These are phyloP conservation scores for Ictidomys tridecemlineatus DNA, from an alignment of 2,113 vertebrate genomes.

Conservation along the genomic window DNA sequence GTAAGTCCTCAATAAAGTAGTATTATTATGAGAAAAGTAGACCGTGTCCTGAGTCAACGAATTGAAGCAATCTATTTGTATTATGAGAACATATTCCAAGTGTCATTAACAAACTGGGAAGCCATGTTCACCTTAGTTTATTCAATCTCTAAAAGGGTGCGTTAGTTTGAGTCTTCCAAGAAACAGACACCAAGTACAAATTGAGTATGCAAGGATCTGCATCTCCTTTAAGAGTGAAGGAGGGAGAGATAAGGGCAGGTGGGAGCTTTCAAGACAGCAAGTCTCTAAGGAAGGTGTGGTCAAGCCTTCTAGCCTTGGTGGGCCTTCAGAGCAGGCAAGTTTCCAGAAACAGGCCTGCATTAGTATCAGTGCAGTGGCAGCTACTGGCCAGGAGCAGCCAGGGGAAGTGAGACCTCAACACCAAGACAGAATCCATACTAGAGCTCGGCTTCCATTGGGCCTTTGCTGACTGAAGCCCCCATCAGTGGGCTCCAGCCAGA, in stretches of 20 bases:
- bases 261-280: not conserved
- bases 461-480: rapidly evolving
- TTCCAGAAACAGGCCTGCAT: not conserved
- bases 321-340: not conserved
- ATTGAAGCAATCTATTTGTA: not conserved
- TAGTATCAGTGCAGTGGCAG: too few species aligned
- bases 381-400: not conserved
- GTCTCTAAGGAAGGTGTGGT: not conserved
- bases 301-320: not conserved
- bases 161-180: not conserved
- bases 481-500: not conserved
- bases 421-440: not conserved
- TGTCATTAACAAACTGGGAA: not conserved
- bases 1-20: not conserved
- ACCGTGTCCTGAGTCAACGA: not conserved
- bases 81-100: not conserved
- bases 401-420: not conserved
- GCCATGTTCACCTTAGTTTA: not conserved
- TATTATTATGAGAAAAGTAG: slow-evolving; percentile 38
- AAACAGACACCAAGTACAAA: not conserved
- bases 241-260: not conserved
- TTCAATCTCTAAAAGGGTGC: not conserved
- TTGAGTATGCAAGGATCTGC: not conserved
- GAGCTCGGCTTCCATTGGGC: rapidly evolving
- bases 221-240: not conserved